Base-by-base conservation (phyloP, 2,797 vertebrate genomes). In the Chaetodon trifasciatus region DNA sequence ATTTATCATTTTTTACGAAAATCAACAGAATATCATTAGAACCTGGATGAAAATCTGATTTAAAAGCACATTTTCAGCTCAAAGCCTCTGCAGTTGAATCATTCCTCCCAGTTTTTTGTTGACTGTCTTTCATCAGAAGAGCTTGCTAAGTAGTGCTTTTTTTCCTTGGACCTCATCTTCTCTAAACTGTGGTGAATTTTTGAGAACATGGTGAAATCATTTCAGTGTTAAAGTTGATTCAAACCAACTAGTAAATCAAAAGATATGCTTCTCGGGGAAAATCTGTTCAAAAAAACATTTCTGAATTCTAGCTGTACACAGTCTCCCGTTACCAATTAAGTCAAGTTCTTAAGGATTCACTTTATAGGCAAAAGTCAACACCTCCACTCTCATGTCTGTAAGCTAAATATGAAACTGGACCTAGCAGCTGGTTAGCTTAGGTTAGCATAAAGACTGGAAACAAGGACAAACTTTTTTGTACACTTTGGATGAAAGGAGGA, bases 41-140 rank as follows among this genome's bases (percentile, higher is more conserved):
- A 66, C 11, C 28, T 19, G 6, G 28, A 66, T 65, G n/a, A 39
- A 61, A 53, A 67, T 61, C 7, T 0, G 57, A 58, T 37, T 32
- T 70, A 46, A 47, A 78, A 50, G 24, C 12, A 1, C 0, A 63
- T 65, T 37, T 65, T 32, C 53, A 53, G 32, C 32, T 55, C 10
- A 60, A 68, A 62, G 8, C 21, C 21, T 74, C 64, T 17, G 46
- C 53, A 58, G 42, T 0, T 74, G 15, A 49, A 74, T 80, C 10
- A 77, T 40, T 55, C 13, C 6, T 37, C 19, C 2, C 3, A 10
- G 1, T 40, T 23, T 63, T 44, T n/a, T 57, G 15, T 37, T 28
- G 2, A 23, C n/a, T 55, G 24, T 49, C 17, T 47, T 70, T 53
- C 32, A 49, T 37, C 52, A 11, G 6, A 55, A 35, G 15, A 55